Conservation (phyloP, 2,888 invertebrate species). For the Drosophila lutescens region DNA sequence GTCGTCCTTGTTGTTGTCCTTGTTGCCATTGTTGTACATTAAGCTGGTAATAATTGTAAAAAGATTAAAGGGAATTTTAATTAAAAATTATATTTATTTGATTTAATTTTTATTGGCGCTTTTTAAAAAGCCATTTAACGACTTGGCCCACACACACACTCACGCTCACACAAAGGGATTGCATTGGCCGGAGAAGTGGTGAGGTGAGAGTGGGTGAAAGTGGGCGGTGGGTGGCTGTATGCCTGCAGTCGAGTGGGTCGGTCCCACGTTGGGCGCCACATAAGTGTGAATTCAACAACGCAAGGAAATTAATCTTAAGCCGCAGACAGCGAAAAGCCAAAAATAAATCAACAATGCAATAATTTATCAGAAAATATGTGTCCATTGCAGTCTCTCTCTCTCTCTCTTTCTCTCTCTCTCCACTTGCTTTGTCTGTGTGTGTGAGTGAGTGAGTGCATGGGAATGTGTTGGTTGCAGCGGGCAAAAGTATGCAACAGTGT, state of each 20-base stretch:
- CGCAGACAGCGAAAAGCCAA: constrained; percentile 81
- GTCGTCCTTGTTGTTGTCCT: constrained; percentile 4
- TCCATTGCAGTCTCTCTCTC: constrained; percentile 61
- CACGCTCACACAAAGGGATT: constrained; percentile 24
- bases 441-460: constrained; percentile 1
- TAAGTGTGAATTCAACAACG: constrained; percentile 74
- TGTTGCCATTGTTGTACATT: constrained; percentile 35
- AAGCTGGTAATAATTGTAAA: constrained; percentile 69
- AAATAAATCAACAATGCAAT: constrained; percentile 80
- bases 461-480: constrained; percentile 29
- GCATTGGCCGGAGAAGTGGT: not conserved
- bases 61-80: constrained; percentile 76
- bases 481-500: constrained; percentile 76
- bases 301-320: constrained; percentile 82
- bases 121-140: constrained; percentile 76
- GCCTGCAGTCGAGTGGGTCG: constrained; percentile 2
- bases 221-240: not conserved
- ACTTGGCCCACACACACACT: constrained; percentile 30
- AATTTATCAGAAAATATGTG: constrained; percentile 81
- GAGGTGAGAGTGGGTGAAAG: not conserved
- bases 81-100: constrained; percentile 78
- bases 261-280: constrained; percentile 22
- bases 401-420: constrained; percentile 6
- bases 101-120: constrained; percentile 77
- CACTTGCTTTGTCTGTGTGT: not conserved